Conservation (phyloP, 23 tunicate species). For the Halocynthia aurantium region DNA sequence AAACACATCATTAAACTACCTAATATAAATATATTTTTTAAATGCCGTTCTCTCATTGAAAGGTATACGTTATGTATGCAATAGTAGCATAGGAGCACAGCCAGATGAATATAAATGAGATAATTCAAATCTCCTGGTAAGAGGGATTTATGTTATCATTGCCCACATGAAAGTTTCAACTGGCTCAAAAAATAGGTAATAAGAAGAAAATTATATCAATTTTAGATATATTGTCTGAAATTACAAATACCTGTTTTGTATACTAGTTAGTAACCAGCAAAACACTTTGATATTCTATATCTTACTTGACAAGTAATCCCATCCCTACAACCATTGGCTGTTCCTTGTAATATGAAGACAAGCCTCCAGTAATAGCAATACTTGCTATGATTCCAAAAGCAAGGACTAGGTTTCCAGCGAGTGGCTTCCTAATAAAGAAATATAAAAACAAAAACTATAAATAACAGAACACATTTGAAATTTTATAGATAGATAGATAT, state of each 20-base stretch:
- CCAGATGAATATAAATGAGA: too few species aligned
- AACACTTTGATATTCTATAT: background rate
- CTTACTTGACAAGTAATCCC: conserved; percentile 42
- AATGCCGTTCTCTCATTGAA: too few species aligned
- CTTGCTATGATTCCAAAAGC: conserved; percentile 14
- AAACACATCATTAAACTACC: too few species aligned
- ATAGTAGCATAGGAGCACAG: too few species aligned
- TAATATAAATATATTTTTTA: too few species aligned
- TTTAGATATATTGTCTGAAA: background rate
- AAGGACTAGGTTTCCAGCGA: conserved; percentile 13
- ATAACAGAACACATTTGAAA: too few species aligned
- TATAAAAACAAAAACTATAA: too few species aligned
- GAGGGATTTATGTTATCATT: too few species aligned
- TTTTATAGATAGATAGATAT: too few species aligned
- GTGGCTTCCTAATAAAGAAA: background rate
- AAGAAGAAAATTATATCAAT: background rate
- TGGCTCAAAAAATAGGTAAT: background rate
- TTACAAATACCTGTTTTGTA: background rate
- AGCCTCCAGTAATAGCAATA: conserved; percentile 50
- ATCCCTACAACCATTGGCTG: conserved; percentile 30
- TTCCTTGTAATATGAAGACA: conserved; percentile 45
- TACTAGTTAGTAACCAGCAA: background rate
- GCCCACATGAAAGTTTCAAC: too few species aligned
- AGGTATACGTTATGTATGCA: too few species aligned
- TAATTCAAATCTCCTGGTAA: too few species aligned